Evolutionary conservation across 2,888 invertebrate species (phyloP).

Genomic region (Dendrolimus pini): DNA sequence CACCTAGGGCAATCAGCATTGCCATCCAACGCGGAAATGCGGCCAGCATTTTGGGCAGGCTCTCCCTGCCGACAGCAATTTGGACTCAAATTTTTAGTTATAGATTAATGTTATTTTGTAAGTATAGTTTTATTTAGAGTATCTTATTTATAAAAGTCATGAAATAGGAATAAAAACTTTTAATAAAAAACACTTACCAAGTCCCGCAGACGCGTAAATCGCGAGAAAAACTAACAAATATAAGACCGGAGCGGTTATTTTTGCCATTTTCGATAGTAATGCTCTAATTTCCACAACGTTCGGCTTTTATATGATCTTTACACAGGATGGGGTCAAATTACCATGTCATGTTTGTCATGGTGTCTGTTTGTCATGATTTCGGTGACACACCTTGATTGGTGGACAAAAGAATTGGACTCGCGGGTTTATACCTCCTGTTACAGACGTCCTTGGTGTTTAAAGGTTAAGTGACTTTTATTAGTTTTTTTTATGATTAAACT

Average conservation of each 20-base stretch:
- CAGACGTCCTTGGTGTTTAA: background rate
- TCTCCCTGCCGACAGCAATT: no score
- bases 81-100: no score
- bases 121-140: no score
- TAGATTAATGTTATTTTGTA: no score
- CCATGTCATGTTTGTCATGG: slow-evolving; percentile 28
- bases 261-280: background rate
- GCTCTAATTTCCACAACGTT: background rate
- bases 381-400: slow-evolving; percentile 27
- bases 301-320: background rate
- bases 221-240: background rate
- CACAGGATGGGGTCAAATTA: slow-evolving; percentile 20
- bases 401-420: slow-evolving; percentile 22
- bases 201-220: background rate
- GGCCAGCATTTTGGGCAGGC: no score
- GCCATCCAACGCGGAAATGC: no score
- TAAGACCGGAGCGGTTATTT: background rate
- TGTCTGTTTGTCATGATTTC: slow-evolving; percentile 26
- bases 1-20: no score
- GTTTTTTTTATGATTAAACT: no score
- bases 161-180: no score
- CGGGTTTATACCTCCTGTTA: background rate
- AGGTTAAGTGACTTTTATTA: background rate
- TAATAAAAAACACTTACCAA: background rate
- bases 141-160: no score